Evolutionary conservation across 2,888 invertebrate genomes (phyloP).

Genomic region (Torymus texanus): DNA sequence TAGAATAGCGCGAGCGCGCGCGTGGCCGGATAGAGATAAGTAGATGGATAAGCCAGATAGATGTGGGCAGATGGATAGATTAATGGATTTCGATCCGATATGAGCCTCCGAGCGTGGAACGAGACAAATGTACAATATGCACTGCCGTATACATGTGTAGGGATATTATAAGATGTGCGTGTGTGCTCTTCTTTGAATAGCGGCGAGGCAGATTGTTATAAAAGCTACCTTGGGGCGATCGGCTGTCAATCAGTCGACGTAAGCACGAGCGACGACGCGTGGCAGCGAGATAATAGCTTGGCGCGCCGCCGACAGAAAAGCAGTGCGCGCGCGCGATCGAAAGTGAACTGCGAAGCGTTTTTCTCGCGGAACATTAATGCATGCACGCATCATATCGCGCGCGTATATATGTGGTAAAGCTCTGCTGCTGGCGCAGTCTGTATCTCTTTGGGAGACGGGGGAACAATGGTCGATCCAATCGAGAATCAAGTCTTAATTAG

Average conservation of each 20-base stretch:
- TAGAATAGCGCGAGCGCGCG: too few species aligned
- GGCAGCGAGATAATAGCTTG: too few species aligned
- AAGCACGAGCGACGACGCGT: neutral
- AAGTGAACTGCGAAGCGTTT: neutral
- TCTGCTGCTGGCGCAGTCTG: neutral
- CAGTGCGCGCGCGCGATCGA: neutral
- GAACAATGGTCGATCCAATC: conserved; percentile 36
- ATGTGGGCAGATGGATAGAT: conserved; percentile 51
- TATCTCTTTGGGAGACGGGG: neutral
- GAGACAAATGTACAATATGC: conserved; percentile 22
- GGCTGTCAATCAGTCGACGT: conserved; percentile 26
- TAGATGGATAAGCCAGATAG: conserved; percentile 49
- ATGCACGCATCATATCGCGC: too few species aligned
- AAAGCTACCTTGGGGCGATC: conserved; percentile 22
- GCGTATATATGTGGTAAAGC: conserved; percentile 12
- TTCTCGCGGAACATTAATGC: neutral
- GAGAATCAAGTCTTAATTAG: conserved; percentile 40
- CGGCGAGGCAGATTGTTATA: neutral
- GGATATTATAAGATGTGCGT: too few species aligned
- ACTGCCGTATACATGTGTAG: too few species aligned
- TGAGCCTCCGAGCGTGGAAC: neutral
- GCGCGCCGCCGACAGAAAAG: too few species aligned
- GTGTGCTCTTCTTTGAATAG: too few species aligned
- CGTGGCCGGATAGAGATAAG: conserved; percentile 56
- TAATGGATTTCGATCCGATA: conserved; percentile 35